These are phyloP conservation scores for Drosophila mulleri DNA, from an alignment of 2,888 invertebrate genomes.

Conservation along the genomic window DNA sequence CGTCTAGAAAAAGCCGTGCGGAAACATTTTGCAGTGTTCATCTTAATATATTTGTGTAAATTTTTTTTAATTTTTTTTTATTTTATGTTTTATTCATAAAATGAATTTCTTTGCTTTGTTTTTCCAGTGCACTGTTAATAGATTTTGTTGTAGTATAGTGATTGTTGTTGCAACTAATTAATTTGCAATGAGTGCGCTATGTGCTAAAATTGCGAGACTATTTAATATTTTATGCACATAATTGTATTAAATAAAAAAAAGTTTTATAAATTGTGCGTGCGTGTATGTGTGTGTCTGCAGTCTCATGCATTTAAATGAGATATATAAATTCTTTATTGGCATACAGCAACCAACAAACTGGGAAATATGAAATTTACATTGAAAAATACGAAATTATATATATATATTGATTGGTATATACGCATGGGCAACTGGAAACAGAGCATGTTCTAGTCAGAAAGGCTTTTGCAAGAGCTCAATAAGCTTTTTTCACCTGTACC, in stretches of 20 bases:
- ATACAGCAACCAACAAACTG: neutral
- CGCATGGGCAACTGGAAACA: neutral
- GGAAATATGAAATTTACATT: neutral
- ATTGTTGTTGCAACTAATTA: conserved; percentile 37
- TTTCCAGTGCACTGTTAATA: conserved; percentile 16
- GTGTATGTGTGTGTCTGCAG: conserved; percentile 6
- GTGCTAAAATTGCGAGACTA: conserved; percentile 7
- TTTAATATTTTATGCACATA: conserved; percentile 62
- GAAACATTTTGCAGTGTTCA: conserved; percentile 36
- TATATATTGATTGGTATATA: neutral
- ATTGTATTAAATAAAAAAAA: conserved; percentile 60
- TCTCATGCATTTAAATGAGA: conserved; percentile 75
- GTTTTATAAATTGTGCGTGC: neutral
- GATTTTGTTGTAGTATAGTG: conserved; percentile 21
- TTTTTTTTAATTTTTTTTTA: conserved; percentile 5
- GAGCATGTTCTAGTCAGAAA: neutral
- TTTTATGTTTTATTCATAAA: no score
- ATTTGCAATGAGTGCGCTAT: conserved; percentile 31
- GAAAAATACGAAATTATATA: neutral
- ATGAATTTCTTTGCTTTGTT: conserved; percentile 5
- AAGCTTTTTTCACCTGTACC: conserved; percentile 3
- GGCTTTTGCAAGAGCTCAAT: neutral
- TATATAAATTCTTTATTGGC: conserved; percentile 55
- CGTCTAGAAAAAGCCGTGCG: neutral
- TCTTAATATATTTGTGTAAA: neutral